Evolutionary conservation across 1,140 invertebrate species (phyloP).

Genomic region (Oreohelix idahoensis): DNA sequence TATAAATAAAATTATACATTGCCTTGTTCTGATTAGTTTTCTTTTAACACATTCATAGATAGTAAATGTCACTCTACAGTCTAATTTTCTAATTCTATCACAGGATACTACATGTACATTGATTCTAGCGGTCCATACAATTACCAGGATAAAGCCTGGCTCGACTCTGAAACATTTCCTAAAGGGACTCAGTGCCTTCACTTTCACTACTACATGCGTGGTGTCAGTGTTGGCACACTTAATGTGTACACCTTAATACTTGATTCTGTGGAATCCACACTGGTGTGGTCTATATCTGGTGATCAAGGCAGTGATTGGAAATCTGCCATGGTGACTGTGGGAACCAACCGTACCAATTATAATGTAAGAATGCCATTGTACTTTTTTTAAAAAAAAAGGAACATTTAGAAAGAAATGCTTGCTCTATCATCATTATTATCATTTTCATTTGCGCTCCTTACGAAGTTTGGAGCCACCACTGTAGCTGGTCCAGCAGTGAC

Average conservation of each 20-base stretch:
- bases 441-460: too few species aligned
- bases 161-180: constrained; percentile 75
- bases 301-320: constrained; percentile 66
- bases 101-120: constrained; percentile 86
- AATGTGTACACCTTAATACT: constrained; percentile 49
- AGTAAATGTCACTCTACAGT: too few species aligned
- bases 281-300: constrained; percentile 54
- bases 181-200: constrained; percentile 53
- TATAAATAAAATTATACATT: too few species aligned
- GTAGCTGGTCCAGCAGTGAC: too few species aligned
- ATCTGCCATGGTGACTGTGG: constrained; percentile 46
- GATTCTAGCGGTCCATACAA: constrained; percentile 79
- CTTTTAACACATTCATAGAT: too few species aligned
- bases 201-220: constrained; percentile 72
- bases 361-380: not conserved
- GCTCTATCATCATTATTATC: too few species aligned
- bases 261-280: constrained; percentile 35
- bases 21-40: too few species aligned
- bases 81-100: constrained; percentile 61
- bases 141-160: constrained; percentile 81
- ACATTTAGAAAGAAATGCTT: too few species aligned
- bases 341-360: not conserved
- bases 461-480: too few species aligned
- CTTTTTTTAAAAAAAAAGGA: too few species aligned
- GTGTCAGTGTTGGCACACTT: constrained; percentile 56